Percentiles rank a stretch among this genome's conserved stretches.
These are phyloP conservation scores for Basileuterus tristriatus DNA, from an alignment of 2,797 vertebrate species.

Conservation along the genomic window DNA sequence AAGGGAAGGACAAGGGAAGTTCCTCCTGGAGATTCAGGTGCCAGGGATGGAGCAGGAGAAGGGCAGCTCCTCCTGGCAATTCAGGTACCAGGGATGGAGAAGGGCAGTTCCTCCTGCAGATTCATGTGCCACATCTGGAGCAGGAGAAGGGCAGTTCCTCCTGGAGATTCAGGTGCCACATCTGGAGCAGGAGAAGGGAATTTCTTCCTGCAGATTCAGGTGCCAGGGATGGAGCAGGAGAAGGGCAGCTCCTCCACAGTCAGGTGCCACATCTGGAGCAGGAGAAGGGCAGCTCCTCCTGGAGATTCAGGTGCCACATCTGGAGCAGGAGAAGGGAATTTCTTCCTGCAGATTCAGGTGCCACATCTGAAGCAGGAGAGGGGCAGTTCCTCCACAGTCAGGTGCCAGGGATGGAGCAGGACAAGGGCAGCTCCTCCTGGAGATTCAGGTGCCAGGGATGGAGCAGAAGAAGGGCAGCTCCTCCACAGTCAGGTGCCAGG, in stretches of 20 bases:
- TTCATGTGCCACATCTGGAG: too few relatives aligned
- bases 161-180: too few relatives aligned
- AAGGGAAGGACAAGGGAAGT: too few relatives aligned
- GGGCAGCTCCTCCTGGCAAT: not conserved
- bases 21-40: rapidly evolving
- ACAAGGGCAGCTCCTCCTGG: not conserved
- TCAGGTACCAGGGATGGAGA: not conserved
- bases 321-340: not conserved
- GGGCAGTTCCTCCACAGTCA: not conserved
- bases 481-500: not conserved
- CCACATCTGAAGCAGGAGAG: not conserved
- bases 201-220: too few relatives aligned
- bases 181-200: too few relatives aligned
- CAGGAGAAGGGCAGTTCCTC: not conserved
- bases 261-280: not conserved
- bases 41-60: not conserved
- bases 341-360: not conserved
- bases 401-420: not conserved
- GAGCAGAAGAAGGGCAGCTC: not conserved
- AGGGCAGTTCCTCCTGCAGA: not conserved
- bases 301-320: not conserved
- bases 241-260: not conserved
- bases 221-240: not conserved
- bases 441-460: not conserved
- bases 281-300: not conserved